Evolutionary conservation across 2,113 vertebrate genomes (phyloP).

Genomic region (Labeo catla): DNA sequence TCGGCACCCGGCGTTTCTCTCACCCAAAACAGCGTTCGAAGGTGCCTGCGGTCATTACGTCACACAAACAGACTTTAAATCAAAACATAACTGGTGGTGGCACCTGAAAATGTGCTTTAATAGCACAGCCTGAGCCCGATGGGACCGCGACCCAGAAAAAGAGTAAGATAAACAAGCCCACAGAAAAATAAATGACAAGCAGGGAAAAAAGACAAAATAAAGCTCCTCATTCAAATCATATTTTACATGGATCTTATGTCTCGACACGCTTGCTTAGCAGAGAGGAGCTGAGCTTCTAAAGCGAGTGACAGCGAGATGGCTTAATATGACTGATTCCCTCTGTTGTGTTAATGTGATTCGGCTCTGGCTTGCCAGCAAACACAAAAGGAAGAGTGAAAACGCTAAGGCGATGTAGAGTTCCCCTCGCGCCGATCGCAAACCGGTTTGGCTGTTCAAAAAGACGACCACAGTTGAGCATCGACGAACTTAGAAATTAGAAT

Average conservation of each 20-base stretch:
- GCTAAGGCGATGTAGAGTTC: constrained; percentile 1
- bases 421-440: background rate
- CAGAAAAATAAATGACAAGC: constrained; percentile 41
- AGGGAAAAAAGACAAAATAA: constrained; percentile 59
- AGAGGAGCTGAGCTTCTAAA: constrained; percentile 61
- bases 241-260: constrained; percentile 70
- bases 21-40: constrained; percentile 24
- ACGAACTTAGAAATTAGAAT: too few relatives aligned
- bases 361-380: constrained; percentile 35
- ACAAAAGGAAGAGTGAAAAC: constrained; percentile 53
- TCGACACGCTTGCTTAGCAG: constrained; percentile 63
- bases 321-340: constrained; percentile 71
- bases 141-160: constrained; percentile 10
- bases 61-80: constrained; percentile 49
- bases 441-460: constrained; percentile 22
- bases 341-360: constrained; percentile 69
- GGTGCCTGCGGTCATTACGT: constrained; percentile 61
- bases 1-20: background rate
- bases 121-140: background rate
- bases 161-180: constrained; percentile 23
- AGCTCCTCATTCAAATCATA: constrained; percentile 73
- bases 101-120: constrained; percentile 22
- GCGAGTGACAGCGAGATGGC: constrained; percentile 66
- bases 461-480: background rate
- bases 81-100: background rate